Conservation (phyloP, 2,888 invertebrate species). For the Ophraella communa region DNA sequence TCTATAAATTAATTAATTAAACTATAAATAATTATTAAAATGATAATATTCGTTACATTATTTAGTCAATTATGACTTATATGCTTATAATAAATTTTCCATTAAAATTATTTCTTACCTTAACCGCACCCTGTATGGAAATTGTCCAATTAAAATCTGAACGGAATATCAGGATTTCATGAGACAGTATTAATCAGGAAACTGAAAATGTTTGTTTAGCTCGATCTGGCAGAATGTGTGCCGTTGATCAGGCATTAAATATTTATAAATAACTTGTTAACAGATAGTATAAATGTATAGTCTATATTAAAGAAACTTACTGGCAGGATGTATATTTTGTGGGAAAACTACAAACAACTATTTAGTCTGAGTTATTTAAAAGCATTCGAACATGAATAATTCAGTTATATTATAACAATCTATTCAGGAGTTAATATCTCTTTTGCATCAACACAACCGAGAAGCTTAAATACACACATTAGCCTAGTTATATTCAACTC, state of each 20-base stretch:
- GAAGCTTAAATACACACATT: background rate
- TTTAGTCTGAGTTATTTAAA: background rate
- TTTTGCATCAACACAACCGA: background rate
- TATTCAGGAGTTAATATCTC: background rate
- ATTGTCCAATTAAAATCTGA: background rate
- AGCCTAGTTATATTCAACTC: background rate
- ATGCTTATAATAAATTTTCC: too few relatives aligned
- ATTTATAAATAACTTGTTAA: constrained; percentile 15
- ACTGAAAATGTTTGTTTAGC: constrained; percentile 11
- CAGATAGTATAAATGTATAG: constrained; percentile 9
- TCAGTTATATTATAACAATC: background rate
- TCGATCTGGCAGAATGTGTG: constrained; percentile 11
- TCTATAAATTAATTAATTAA: too few relatives aligned
- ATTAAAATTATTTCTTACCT: too few relatives aligned
- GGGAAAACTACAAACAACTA: constrained; percentile 6
- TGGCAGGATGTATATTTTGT: constrained; percentile 19
- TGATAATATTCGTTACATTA: too few relatives aligned
- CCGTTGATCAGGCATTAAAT: constrained; percentile 12
- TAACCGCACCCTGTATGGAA: background rate
- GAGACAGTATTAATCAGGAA: constrained; percentile 3
- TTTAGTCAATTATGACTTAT: too few relatives aligned
- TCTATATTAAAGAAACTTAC: background rate
- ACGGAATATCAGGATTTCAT: constrained; percentile 4
- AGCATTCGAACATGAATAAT: background rate
- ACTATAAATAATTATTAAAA: too few relatives aligned